A percentile compares a stretch with the other conserved stretches of the same genome.
Conservation (phyloP, 2,797 vertebrate species). For the Hipposideros larvatus region DNA sequence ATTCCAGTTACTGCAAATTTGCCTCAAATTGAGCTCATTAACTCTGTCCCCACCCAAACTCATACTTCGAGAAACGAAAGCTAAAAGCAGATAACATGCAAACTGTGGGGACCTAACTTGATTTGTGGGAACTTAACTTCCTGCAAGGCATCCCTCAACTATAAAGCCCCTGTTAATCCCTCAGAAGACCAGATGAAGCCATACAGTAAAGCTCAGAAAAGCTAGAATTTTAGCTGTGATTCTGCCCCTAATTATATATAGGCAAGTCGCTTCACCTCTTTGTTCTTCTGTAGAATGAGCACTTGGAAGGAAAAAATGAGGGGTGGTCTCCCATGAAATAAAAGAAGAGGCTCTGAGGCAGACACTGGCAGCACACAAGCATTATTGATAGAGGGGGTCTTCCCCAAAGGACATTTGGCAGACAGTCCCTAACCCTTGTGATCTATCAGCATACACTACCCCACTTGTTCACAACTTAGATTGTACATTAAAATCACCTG, state of each 20-base stretch:
- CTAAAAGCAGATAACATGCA: background rate
- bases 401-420: background rate
- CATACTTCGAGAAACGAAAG: slow-evolving; percentile 7
- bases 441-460: background rate
- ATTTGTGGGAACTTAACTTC: background rate
- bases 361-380: background rate
- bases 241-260: background rate
- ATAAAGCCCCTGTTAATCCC: no score
- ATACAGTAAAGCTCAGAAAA: background rate
- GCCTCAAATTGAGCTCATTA: background rate
- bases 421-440: background rate
- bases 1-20: background rate
- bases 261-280: background rate
- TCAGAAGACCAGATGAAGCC: background rate
- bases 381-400: background rate
- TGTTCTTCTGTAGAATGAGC: background rate
- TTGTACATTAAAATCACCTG: background rate
- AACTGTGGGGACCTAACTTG: background rate
- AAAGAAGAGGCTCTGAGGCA: background rate
- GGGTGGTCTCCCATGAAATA: background rate
- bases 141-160: background rate
- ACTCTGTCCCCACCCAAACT: background rate
- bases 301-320: background rate
- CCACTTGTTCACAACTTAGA: background rate
- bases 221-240: background rate